Conservation (phyloP, 2,888 invertebrate genomes). For the Troglohyphantes excavatus region DNA sequence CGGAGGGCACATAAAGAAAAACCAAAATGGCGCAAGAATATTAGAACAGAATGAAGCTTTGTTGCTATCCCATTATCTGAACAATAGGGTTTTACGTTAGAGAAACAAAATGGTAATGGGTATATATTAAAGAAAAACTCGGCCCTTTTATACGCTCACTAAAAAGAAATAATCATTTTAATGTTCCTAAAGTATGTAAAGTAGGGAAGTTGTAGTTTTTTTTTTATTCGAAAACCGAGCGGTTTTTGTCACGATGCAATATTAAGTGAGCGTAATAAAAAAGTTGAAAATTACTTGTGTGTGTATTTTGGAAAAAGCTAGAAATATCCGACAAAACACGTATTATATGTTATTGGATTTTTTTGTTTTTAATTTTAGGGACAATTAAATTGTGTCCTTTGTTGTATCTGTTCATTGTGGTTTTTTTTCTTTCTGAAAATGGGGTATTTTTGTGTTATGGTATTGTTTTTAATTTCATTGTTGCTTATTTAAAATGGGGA, state of each 20-base stretch:
- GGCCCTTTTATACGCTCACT: neutral
- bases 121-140: conserved; percentile 16
- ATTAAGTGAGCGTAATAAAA: neutral
- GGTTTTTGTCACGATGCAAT: neutral
- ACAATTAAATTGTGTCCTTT: neutral
- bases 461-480: too few species aligned
- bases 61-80: conserved; percentile 22
- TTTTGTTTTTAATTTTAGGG: neutral
- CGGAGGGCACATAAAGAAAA: neutral
- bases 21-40: conserved; percentile 22
- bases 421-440: neutral
- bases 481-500: too few species aligned
- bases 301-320: neutral
- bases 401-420: neutral
- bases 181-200: conserved; percentile 6
- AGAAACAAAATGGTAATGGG: conserved; percentile 15
- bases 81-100: conserved; percentile 12
- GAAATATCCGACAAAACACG: neutral
- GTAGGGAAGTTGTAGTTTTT: conserved; percentile 8
- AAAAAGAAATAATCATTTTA: conserved; percentile 37
- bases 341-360: neutral
- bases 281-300: neutral
- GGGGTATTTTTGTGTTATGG: neutral
- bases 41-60: conserved; percentile 22
- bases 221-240: neutral